Evolutionary conservation across 2,113 vertebrate species (phyloP).

Genomic region (Todiramphus saurophagus): DNA sequence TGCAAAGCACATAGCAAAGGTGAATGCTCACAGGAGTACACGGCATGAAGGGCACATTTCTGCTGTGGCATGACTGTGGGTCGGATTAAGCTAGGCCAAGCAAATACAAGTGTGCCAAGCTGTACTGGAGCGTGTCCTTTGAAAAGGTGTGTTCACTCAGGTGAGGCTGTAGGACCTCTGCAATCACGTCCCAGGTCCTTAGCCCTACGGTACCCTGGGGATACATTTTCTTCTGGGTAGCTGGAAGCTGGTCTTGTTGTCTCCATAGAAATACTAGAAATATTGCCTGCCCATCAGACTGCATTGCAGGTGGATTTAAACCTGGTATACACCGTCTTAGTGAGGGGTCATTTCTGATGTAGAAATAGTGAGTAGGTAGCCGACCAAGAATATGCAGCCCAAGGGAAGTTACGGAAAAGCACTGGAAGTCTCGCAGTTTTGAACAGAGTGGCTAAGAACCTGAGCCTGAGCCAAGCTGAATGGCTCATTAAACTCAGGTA

Average conservation of each 20-base stretch:
- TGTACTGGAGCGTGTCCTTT: background rate
- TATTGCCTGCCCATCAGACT: background rate
- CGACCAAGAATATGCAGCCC: background rate
- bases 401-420: background rate
- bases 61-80: background rate
- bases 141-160: background rate
- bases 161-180: background rate
- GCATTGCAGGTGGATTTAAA: background rate
- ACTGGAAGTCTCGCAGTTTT: background rate
- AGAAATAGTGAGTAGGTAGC: background rate
- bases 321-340: background rate
- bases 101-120: background rate
- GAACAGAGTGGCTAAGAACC: background rate
- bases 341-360: background rate
- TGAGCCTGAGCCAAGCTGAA: background rate
- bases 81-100: background rate
- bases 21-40: background rate
- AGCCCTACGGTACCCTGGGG: background rate
- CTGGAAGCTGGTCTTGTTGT: background rate
- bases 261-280: background rate
- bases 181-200: background rate
- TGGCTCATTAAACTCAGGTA: background rate
- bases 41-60: background rate
- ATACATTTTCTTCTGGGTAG: background rate
- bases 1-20: background rate